These are phyloP conservation scores for Dryobates pubescens DNA, from an alignment of 2,797 vertebrate species.

Conservation along the genomic window DNA sequence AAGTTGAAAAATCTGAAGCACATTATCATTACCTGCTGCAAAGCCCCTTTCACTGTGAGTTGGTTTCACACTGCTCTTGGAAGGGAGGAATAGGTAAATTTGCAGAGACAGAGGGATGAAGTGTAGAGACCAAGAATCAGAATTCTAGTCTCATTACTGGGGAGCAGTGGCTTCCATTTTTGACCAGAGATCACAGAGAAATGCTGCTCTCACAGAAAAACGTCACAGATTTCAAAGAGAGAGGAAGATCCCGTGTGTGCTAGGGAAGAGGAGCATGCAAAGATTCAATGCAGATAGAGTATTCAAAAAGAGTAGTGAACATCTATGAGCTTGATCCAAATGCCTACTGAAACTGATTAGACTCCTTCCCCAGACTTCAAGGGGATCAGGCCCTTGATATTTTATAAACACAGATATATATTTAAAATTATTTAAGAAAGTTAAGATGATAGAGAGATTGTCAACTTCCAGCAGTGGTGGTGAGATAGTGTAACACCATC, in stretches of 20 bases:
- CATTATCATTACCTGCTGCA: neutral
- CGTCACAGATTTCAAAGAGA: constrained; percentile 40
- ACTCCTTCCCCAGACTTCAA: constrained; percentile 56
- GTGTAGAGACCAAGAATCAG: neutral
- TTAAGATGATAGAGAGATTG: constrained; percentile 64
- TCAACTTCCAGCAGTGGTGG: constrained; percentile 71
- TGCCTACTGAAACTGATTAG: constrained; percentile 41
- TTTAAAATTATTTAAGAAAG: constrained; percentile 74
- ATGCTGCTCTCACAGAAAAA: neutral
- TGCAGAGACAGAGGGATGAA: neutral
- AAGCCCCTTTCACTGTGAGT: neutral
- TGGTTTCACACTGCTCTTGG: neutral
- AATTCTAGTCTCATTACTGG: neutral
- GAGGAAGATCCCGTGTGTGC: neutral
- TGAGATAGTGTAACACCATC: constrained; percentile 60
- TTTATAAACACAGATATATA: constrained; percentile 58
- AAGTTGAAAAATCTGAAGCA: neutral
- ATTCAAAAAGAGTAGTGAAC: constrained; percentile 15
- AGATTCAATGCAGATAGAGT: constrained; percentile 51
- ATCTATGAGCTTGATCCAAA: constrained; percentile 50
- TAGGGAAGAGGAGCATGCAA: neutral
- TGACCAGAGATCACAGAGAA: neutral
- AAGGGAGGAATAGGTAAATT: neutral
- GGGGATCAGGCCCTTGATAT: constrained; percentile 49
- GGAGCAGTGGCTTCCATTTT: neutral